These are phyloP conservation scores for Strigamia maritima DNA, from an alignment of 2,888 invertebrate species.

Conservation along the genomic window DNA sequence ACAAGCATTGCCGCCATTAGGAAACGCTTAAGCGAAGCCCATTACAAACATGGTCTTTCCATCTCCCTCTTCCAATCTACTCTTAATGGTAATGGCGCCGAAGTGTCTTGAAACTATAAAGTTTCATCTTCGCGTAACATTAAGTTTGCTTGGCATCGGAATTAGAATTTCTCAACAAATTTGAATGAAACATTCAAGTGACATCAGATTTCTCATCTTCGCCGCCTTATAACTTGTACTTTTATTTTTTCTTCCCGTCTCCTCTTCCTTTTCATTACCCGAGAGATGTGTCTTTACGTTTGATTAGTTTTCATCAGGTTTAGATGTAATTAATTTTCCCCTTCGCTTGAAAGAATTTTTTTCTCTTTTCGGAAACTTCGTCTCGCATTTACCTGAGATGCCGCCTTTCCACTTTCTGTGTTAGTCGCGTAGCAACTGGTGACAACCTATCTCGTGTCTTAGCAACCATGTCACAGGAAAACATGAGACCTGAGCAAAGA, in stretches of 20 bases:
- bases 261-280: conserved; percentile 11
- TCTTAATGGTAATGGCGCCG: conserved; percentile 32
- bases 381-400: conserved; percentile 32
- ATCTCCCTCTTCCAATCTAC: neutral
- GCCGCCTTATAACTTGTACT: neutral
- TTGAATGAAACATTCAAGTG: conserved; percentile 3
- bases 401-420: conserved; percentile 18
- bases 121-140: neutral
- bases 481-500: neutral
- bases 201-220: neutral
- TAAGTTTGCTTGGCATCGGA: neutral
- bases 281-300: conserved; percentile 16
- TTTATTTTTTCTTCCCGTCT: neutral
- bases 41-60: conserved; percentile 13
- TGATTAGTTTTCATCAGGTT: conserved; percentile 34
- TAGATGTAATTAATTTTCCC: conserved; percentile 28
- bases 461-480: neutral
- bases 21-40: conserved; percentile 34
- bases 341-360: conserved; percentile 25
- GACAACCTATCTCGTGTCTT: conserved; percentile 6
- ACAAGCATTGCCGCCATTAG: conserved; percentile 22
- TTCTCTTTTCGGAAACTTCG: neutral
- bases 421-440: conserved; percentile 30
- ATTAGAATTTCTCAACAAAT: neutral
- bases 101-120: conserved; percentile 13